Evolutionary conservation across 2,888 invertebrate species (phyloP), one percentile per base, ranked within the genome.

Genomic region (Shargacucullia verbasci): DNA sequence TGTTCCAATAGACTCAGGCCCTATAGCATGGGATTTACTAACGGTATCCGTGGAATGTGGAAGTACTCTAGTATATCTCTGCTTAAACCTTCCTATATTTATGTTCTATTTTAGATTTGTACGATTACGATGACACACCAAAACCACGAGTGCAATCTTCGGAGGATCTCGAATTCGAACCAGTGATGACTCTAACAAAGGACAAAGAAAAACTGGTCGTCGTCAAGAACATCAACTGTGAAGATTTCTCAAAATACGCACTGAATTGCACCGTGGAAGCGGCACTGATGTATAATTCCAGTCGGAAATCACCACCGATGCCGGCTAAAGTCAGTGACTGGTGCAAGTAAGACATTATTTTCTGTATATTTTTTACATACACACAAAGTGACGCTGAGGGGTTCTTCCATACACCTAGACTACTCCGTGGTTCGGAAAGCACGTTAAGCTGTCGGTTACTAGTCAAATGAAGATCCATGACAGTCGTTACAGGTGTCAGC

Each of bases 251-350:
- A 0, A 69, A 58, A 10, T 92, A 89, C 44, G 86, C 86, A 0
- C n/a, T 72, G 0, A 88, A 90, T 39, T 92, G 92, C 59, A 90
- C 88, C 0, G 8, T 78, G 6, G 79, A 84, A 9, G 89, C 91
- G 1, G 89, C 89, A 0, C 0, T 82, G 1, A 80, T 88, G 33
- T 91, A 91, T 56, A 91, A 92, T 37, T 86, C 86, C 0, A 85
- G 76, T 13, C 81, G 76, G 29, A 89, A 86, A 48, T 71, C 85
- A 0, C 92, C 91, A 0, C 92, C 92, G 0, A 62, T 83, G 78
- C 90, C 92, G 0, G 67, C 76, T 0, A 90, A 87, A 60, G 70
- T 93, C 8, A 27, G 12, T 8, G 82, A 87, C 35, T 93, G 92
- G 92, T 93, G 92, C 83, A 85, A 68, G 83, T 80, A 38, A 20